Conservation (phyloP, 2,797 vertebrate genomes). For the Natrix natrix region DNA sequence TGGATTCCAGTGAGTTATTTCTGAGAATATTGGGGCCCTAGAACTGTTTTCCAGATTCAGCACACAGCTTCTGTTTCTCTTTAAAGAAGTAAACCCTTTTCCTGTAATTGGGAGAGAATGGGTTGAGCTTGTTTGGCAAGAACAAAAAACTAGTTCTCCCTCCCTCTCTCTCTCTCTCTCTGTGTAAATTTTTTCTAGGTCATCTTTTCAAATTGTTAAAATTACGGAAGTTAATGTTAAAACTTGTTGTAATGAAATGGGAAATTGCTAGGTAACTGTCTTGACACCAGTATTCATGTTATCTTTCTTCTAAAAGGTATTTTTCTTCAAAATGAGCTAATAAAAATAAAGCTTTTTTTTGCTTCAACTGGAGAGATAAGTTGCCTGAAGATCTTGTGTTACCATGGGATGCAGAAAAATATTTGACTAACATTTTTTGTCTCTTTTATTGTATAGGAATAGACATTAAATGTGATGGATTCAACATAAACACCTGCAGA, state of each 20-base stretch:
- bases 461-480: constrained; percentile 85
- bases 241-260: background rate
- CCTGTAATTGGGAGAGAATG: background rate
- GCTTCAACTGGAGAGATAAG: background rate
- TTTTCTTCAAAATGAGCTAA: background rate
- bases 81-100: background rate
- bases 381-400: background rate
- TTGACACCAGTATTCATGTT: background rate
- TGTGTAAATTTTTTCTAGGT: background rate
- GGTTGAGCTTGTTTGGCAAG: background rate
- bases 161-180: too few species aligned
- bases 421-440: constrained; percentile 4
- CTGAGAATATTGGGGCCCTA: background rate
- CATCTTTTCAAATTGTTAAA: background rate
- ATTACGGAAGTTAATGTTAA: background rate
- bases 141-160: background rate
- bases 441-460: constrained; percentile 70
- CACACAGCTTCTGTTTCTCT: background rate
- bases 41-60: background rate
- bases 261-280: background rate
- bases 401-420: constrained; percentile 25
- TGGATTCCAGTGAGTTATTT: background rate
- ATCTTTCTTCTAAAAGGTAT: background rate
- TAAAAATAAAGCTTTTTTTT: constrained; percentile 11
- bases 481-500: constrained; percentile 82